Base-by-base conservation (phyloP, 2,888 invertebrate genomes). In the Blastobasis adustella region DNA sequence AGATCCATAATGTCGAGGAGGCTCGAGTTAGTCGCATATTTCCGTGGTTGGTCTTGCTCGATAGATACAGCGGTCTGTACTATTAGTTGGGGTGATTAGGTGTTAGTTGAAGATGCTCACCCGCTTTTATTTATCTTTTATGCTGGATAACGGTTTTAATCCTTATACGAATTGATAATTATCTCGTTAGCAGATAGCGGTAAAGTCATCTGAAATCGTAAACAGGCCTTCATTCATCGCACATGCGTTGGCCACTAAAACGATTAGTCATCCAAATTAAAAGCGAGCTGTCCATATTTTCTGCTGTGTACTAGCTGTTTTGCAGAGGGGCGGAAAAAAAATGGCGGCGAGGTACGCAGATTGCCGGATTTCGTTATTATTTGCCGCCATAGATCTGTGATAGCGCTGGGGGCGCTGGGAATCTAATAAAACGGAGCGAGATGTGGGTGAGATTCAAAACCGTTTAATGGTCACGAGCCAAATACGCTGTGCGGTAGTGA, bases 321-420 rank as follows among this genome's bases (percentile, higher is more conserved):
- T 62, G 57, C 52, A 50, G 50, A 51, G 52, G 54, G 51, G 52
- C 51, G 63, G n/a, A 60, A 52, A 39, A 49, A 51, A 57, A 50
- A 56, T 55, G 59, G 59, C 60, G 65, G 61, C 63, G 66, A 63
- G 66, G 39, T 69, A 77, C 72, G 73, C 71, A 79, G 80, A 82
- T 79, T 80, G 73, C 72, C 65, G 75, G 77, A 76, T 81, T 72
- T 75, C 70, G 71, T 79, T 81, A 76, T 78, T 77, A 79, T 82
- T 79, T 75, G 76, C 69, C 74, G 72, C 66, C 73, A 69, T 62
- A n/a, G 42, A 42, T 37, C n/a, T 5, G 37, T 7, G 38, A 37
- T 37, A 38, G 48, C 10, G 23, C 48, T 49, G 45, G 65, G 62
- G 66, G 62, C 72, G 70, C 71, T 70, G 72, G 72, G 77, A 79